Conservation (phyloP, 2,797 vertebrate genomes). For the Melanotaenia maccullochi region DNA sequence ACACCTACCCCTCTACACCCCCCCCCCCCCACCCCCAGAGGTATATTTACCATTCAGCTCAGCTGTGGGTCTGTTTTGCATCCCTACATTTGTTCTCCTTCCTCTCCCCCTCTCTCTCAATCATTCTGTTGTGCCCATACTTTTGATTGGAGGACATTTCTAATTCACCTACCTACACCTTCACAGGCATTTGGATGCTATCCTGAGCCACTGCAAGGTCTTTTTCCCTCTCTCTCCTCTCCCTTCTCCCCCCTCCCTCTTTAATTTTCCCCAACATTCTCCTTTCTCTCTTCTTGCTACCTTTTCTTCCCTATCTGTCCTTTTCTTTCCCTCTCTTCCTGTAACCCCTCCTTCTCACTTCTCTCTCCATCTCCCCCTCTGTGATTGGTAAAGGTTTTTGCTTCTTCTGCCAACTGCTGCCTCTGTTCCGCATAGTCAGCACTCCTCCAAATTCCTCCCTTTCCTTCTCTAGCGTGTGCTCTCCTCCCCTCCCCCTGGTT, state of each 20-base stretch:
- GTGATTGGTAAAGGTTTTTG: constrained; percentile 70
- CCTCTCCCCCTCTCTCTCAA: constrained; percentile 13
- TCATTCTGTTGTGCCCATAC: constrained; percentile 18
- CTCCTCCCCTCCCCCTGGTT: constrained; percentile 55
- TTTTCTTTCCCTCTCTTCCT: neutral
- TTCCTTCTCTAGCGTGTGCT: constrained; percentile 27
- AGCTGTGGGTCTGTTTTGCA: constrained; percentile 39
- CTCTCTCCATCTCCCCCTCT: constrained; percentile 26
- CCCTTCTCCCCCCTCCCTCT: constrained; percentile 1
- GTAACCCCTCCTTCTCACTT: constrained; percentile 8
- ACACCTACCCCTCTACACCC: neutral
- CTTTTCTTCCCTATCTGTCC: constrained; percentile 4
- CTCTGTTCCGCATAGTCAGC: constrained; percentile 79
- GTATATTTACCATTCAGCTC: constrained; percentile 52
- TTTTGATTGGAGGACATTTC: constrained; percentile 36
- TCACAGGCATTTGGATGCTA: constrained; percentile 42
- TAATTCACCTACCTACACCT: constrained; percentile 4
- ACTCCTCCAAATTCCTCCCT: constrained; percentile 69
- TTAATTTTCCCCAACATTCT: constrained; percentile 20
- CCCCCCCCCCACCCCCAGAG: constrained; percentile 16
- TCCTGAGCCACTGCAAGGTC: constrained; percentile 40
- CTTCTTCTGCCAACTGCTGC: constrained; percentile 72
- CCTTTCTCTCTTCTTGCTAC: constrained; percentile 10
- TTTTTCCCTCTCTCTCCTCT: constrained; percentile 14
- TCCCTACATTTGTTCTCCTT: constrained; percentile 37